A percentile compares a stretch with the other conserved stretches of the same genome.
Conservation (phyloP, 2,888 invertebrate species). For the Ophion ventricosus region DNA sequence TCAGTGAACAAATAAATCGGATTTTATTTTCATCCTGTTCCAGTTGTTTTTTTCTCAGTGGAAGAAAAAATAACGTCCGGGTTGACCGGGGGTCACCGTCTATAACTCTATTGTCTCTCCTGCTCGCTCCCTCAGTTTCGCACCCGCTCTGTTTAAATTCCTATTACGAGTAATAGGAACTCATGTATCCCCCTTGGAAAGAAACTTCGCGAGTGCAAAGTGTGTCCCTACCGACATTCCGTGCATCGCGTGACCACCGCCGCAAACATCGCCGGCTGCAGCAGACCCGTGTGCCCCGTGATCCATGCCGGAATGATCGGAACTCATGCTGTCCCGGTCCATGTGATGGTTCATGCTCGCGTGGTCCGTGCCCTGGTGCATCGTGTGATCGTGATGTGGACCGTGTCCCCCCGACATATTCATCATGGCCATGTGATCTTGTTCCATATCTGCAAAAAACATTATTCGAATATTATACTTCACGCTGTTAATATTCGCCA, state of each 20-base stretch:
- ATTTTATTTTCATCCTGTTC: not conserved
- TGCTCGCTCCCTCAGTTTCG: not conserved
- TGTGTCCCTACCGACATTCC: slow-evolving; percentile 77
- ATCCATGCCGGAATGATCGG: slow-evolving; percentile 64
- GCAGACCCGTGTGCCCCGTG: slow-evolving; percentile 60
- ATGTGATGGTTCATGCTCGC: slow-evolving; percentile 70
- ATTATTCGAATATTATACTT: not conserved
- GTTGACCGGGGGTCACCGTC: slow-evolving; percentile 8
- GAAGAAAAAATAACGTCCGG: slow-evolving; percentile 3
- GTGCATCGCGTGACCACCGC: slow-evolving; percentile 71
- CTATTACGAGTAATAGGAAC: slow-evolving; percentile 14
- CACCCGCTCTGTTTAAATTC: slow-evolving; percentile 20
- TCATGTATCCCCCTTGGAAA: slow-evolving; percentile 11
- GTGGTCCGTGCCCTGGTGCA: slow-evolving; percentile 68
- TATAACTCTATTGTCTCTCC: not conserved
- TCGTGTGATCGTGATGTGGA: slow-evolving; percentile 66
- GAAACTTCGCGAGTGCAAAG: slow-evolving; percentile 27
- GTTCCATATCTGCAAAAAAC: slow-evolving; percentile 71
- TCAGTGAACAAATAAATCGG: not conserved
- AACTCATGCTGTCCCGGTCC: slow-evolving; percentile 62
- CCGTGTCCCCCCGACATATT: slow-evolving; percentile 69
- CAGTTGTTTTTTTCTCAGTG: not conserved
- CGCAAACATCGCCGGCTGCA: slow-evolving; percentile 50
- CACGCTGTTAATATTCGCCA: not conserved
- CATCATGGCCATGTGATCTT: slow-evolving; percentile 72